Evolutionary conservation across 1,140 invertebrate species (phyloP).

Genomic region (Xylocopa sonorina): DNA sequence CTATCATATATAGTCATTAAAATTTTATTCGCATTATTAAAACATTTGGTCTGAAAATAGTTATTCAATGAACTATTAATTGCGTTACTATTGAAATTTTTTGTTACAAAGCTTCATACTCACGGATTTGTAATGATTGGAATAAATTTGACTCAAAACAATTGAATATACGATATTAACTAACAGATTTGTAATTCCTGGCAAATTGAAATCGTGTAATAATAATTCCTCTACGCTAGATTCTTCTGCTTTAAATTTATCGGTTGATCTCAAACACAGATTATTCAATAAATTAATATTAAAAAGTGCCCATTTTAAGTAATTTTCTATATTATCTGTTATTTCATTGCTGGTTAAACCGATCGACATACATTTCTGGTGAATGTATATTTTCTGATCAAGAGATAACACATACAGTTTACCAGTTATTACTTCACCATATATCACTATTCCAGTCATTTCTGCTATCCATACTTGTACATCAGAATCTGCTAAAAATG

Average conservation of each 20-base stretch:
- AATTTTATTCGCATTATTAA: constrained; percentile 52
- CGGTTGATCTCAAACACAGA: constrained; percentile 48
- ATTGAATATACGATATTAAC: constrained; percentile 67
- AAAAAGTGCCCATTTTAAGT: constrained; percentile 75
- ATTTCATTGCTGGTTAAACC: constrained; percentile 57
- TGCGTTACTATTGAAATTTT: not conserved
- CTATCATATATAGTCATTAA: constrained; percentile 42
- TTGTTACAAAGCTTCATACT: constrained; percentile 27
- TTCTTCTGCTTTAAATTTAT: not conserved
- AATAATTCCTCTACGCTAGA: not conserved
- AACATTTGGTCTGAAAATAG: constrained; percentile 56
- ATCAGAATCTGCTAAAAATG: constrained; percentile 69
- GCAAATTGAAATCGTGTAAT: constrained; percentile 28
- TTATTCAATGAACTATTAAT: not conserved
- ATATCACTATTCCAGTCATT: constrained; percentile 68
- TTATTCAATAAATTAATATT: constrained; percentile 73
- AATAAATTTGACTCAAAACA: constrained; percentile 67
- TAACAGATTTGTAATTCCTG: constrained; percentile 54
- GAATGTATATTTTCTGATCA: constrained; percentile 60
- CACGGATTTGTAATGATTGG: constrained; percentile 75
- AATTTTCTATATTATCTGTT: constrained; percentile 70
- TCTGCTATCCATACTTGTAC: constrained; percentile 71
- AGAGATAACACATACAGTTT: constrained; percentile 68
- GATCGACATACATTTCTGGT: constrained; percentile 55
- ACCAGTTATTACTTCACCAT: constrained; percentile 75